Base-by-base conservation (phyloP, 2,888 invertebrate species). In the Pherbina coryleti region DNA sequence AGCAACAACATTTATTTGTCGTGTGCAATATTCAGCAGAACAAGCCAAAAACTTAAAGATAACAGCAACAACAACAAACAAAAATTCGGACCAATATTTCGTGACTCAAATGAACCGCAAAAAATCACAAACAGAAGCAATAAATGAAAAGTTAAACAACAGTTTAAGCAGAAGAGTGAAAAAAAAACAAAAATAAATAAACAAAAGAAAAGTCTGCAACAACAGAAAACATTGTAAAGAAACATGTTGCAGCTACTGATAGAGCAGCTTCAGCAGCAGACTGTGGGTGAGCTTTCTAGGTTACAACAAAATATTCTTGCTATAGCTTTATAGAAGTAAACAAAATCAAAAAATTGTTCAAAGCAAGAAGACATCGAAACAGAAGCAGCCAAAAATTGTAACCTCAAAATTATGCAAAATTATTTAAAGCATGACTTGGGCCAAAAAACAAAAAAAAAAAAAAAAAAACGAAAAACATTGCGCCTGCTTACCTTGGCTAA, bases 51-150 rank as follows among this genome's bases (percentile, higher is more conserved):
- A 82, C 64, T 53, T 19, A 81, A 64, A 79, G 57, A 55, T 17
- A 77, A 37, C 25, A 72, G 60, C 71, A 76, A 78, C 25, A 66
- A 80, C 83, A 82, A 79, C 81, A 82, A 75, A 82, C 77, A 81
- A 53, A 75, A 62, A 77, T 75, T 62, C 64, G 70, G 73, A 76
- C 57, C 78, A 74, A 71, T 70, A 86, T 81, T 84, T 85, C 85
- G 85, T 85, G 85, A 85, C 85, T 85, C 77, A 86, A 85, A 82
- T 85, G 86, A 86, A 86, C 85, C 86, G 85, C 83, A 83, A 83
- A 84, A 82, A 84, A 86, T 83, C 82, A 19, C 53, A 79, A 80
- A 69, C 64, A 72, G 76, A 71, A 78, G 62, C 80, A 79, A 78
- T 79, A 81, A 80, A 82, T 78, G 78, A 75, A 76, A 76, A 80